phyloP scores from a whole-genome alignment of 2,797 vertebrate genomes.

The Aeoliscus strigatus region DNA sequence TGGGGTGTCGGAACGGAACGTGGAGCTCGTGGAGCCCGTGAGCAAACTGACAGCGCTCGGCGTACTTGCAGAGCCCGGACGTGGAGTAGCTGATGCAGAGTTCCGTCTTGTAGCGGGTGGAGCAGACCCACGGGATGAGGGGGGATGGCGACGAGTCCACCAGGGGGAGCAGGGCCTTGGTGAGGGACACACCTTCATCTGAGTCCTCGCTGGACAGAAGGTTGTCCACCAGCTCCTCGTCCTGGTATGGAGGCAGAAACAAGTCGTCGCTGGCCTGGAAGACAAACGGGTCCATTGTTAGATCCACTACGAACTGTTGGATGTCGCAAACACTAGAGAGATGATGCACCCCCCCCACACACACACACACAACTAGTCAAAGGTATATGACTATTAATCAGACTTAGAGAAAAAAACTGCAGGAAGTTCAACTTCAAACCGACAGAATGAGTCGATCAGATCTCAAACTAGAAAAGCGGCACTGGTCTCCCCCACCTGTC shows the following conservation, averaged over 20 bases:
- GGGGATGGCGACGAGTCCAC: slow-evolving; percentile 44
- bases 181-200: slow-evolving; percentile 48
- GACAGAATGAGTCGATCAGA: no score
- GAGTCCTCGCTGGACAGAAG: slow-evolving; percentile 50
- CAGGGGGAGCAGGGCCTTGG: slow-evolving; percentile 69
- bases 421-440: no score
- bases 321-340: no score
- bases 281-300: not conserved
- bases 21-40: slow-evolving; percentile 79
- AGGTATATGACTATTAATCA: no score
- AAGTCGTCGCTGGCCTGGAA: slow-evolving; percentile 64
- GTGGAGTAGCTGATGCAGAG: slow-evolving; percentile 75
- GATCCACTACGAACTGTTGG: no score
- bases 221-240: slow-evolving; percentile 57
- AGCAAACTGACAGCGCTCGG: slow-evolving; percentile 77
- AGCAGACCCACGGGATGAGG: slow-evolving; percentile 66
- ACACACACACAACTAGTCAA: no score
- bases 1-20: slow-evolving; percentile 75
- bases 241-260: slow-evolving; percentile 59
- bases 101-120: slow-evolving; percentile 80
- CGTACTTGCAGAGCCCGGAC: slow-evolving; percentile 70
- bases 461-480: no score
- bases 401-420: no score
- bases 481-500: no score
- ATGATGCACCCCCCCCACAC: no score